Percentiles rank a stretch among this genome's conserved stretches.
phyloP scores from a whole-genome alignment of 2,888 invertebrate species.

The Lacanobia wlatinum region DNA sequence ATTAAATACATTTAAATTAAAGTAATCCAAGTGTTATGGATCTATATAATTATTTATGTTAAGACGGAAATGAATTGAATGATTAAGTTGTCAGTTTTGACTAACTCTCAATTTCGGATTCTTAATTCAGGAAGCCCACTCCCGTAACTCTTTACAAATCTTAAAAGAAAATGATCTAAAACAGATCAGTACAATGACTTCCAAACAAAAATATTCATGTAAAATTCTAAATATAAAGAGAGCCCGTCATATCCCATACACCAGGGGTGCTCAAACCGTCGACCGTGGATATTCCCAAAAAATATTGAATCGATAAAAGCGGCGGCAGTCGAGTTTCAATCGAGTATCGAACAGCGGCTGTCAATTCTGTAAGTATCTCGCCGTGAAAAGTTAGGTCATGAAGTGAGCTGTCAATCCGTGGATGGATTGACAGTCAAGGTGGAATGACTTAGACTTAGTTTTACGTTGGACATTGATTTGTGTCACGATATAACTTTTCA shows the following conservation, averaged over 20 bases:
- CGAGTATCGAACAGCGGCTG: no score
- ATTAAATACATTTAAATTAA: no score
- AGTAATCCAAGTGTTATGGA: no score
- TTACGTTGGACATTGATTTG: conserved; percentile 8
- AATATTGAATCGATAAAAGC: not conserved
- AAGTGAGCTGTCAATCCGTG: no score
- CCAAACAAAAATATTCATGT: not conserved
- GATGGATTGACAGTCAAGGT: no score
- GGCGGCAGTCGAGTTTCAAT: not conserved
- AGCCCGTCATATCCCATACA: conserved; percentile 8
- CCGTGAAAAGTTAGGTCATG: no score
- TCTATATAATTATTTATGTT: no score
- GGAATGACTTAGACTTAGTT: no score
- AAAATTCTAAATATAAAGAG: conserved; percentile 11
- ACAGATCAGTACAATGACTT: conserved; percentile 5
- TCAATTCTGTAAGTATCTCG: no score
- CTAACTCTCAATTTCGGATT: not conserved
- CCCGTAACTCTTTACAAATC: not conserved
- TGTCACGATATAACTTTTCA: not conserved
- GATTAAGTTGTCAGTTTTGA: not conserved
- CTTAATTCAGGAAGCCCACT: not conserved
- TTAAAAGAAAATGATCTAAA: not conserved
- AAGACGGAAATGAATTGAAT: no score
- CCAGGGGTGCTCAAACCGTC: conserved; percentile 2
- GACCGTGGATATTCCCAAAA: not conserved